A percentile compares a stretch with the other conserved stretches of the same genome.
phyloP scores from a whole-genome alignment of 2,113 vertebrate genomes.

The Bos taurus region DNA sequence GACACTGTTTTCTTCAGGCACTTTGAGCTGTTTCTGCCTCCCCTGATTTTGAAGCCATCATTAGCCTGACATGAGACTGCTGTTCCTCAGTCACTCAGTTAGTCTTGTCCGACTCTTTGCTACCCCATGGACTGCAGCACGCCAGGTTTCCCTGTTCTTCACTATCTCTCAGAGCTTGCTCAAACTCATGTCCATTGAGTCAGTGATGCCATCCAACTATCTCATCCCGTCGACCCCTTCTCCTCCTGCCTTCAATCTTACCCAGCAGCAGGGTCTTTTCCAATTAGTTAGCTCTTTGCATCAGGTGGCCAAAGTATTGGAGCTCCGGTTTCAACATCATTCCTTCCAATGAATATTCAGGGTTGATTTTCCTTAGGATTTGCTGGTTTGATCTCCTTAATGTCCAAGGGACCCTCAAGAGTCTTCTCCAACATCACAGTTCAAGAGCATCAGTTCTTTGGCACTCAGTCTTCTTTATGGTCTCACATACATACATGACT shows the following conservation, averaged over 20 bases:
- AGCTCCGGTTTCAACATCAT: neutral
- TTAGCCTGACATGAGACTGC: neutral
- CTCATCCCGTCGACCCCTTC: neutral
- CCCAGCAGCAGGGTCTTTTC: neutral
- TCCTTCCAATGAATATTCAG: neutral
- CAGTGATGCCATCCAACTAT: neutral
- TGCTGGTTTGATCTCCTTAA: neutral
- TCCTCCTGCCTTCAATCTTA: neutral
- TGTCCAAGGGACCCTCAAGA: neutral
- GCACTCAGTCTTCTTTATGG: neutral
- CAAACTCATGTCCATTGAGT: neutral
- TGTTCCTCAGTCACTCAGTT: neutral
- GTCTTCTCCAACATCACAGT: neutral
- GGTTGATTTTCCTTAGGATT: neutral
- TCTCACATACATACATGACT: neutral
- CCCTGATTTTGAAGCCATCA: neutral
- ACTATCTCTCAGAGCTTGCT: neutral
- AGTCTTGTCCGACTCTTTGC: neutral
- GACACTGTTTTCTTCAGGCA: neutral
- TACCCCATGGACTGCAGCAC: neutral
- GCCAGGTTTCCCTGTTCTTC: neutral
- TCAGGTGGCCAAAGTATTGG: neutral
- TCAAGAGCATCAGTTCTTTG: neutral
- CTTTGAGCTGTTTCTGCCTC: neutral
- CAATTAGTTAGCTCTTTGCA: neutral